Evolutionary conservation across 2,113 vertebrate species (phyloP), one percentile per base, ranked within the genome.

Genomic region (Cnemophilus loriae): DNA sequence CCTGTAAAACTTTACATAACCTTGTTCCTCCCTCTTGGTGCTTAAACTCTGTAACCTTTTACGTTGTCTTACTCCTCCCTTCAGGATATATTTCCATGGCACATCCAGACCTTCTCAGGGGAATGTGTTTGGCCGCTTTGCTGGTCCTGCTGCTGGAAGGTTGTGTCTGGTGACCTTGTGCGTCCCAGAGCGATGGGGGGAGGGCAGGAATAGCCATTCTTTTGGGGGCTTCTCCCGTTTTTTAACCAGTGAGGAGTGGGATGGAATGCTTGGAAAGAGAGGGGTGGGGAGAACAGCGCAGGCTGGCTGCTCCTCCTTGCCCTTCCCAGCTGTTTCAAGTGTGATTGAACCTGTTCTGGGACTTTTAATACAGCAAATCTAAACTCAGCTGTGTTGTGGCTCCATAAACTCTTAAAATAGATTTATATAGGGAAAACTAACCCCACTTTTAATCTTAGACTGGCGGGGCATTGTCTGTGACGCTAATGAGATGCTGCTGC

Each of bases 401-500:
- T 92, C 37, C 67, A 33, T 52, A 61, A 89, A 53, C 19, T 37
- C 37, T 68, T 33, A 41, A 32, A 53, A 17, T 35, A 16, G 57
- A 57, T 49, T 69, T 73, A 33, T 19, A 24, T 18, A 79, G 67
- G 63, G 74, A 60, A 85, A 89, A 46, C 8, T 12, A 75, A 94
- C 50, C 65, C 84, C 52, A 41, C 44, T 73, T 91, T 79, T 27
- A 65, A 41, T 30, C 87, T 79, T 61, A 44, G 92, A 28, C 42
- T 79, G 81, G 81, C 53, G 13, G 74, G 82, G 78, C 87, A 94
- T 95, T 96, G 93, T 96, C 84, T 76, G 4, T 27, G 93, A 17
- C 39, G 3, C 75, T 97, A 96, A 95, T 95, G 94, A 95, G 95
- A 70, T 63, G 86, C 92, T 46, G 80, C n/a, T 65, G 87, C 70